Conservation (phyloP, 2,113 vertebrate species). For the Nibea coibor region DNA sequence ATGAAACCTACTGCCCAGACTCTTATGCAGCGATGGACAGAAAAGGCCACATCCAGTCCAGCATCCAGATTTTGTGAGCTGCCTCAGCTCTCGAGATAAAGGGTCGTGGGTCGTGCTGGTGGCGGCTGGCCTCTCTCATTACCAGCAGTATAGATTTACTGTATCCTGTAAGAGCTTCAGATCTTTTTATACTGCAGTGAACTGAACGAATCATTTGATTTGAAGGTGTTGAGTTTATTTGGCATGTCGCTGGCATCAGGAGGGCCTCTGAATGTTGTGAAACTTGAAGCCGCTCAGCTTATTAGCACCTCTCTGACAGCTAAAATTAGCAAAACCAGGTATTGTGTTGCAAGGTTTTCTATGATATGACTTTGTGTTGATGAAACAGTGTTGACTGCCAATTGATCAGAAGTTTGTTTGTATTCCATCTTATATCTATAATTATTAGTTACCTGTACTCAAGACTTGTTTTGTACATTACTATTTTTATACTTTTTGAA, state of each 20-base stretch:
- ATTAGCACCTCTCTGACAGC: not conserved
- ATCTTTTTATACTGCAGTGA: constrained; percentile 4
- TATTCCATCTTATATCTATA: not conserved
- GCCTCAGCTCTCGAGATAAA: constrained; percentile 16
- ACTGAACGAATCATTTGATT: not conserved
- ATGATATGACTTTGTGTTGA: too few relatives aligned
- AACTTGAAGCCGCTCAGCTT: constrained; percentile 25
- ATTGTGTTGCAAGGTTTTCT: too few relatives aligned
- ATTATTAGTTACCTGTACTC: not conserved
- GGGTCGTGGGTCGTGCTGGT: not conserved
- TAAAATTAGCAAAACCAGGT: not conserved
- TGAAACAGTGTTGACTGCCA: not conserved
- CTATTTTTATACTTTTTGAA: constrained; percentile 30
- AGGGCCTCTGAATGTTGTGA: constrained; percentile 21
- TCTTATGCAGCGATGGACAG: constrained; percentile 17
- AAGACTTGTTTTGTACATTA: not conserved
- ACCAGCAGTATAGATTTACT: not conserved
- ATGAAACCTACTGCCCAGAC: constrained; percentile 4
- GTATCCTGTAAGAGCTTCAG: not conserved
- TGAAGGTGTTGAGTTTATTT: not conserved
- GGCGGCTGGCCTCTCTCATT: not conserved
- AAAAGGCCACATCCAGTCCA: not conserved
- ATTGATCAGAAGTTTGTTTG: not conserved
- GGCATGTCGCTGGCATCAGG: not conserved
- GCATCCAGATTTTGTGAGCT: constrained; percentile 16